These are phyloP conservation scores for Astreopora myriophthalma DNA, from an alignment of 64 coral and sea anemone genomes.

Conservation along the genomic window DNA sequence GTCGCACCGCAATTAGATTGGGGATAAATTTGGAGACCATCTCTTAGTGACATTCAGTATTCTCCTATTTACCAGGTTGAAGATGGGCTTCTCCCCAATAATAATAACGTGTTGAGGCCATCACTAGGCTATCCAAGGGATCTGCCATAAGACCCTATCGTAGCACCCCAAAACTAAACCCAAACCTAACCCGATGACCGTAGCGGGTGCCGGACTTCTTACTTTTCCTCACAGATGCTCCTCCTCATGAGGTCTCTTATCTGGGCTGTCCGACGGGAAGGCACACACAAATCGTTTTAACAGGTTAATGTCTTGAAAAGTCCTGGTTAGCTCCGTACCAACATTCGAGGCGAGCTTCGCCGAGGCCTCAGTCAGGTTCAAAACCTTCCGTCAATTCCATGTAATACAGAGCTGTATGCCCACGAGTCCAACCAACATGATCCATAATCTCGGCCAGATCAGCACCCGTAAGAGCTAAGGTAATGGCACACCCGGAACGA, in stretches of 20 bases:
- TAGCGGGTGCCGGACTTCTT: neutral
- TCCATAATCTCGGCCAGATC: constrained; percentile 30
- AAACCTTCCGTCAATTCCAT: constrained; percentile 25
- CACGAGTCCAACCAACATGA: constrained; percentile 12
- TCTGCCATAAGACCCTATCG: neutral
- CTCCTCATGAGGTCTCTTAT: neutral
- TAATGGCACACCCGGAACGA: constrained; percentile 25
- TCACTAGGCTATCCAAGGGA: neutral
- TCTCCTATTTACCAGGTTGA: neutral
- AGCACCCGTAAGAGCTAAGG: neutral
- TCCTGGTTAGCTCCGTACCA: neutral
- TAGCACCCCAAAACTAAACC: neutral
- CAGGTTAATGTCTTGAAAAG: neutral
- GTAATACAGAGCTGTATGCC: constrained; percentile 28
- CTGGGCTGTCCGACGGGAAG: neutral
- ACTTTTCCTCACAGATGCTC: neutral
- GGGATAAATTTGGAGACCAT: too few relatives aligned
- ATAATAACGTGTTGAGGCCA: neutral
- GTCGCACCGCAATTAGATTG: neutral
- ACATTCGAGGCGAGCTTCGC: neutral
- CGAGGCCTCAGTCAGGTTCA: constrained; percentile 6
- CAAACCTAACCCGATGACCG: neutral
- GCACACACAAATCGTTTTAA: neutral
- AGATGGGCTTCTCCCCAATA: neutral
- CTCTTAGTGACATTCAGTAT: too few relatives aligned